phyloP scores from a whole-genome alignment of 2,797 vertebrate species.

The Chaenodraco wilsoni region DNA sequence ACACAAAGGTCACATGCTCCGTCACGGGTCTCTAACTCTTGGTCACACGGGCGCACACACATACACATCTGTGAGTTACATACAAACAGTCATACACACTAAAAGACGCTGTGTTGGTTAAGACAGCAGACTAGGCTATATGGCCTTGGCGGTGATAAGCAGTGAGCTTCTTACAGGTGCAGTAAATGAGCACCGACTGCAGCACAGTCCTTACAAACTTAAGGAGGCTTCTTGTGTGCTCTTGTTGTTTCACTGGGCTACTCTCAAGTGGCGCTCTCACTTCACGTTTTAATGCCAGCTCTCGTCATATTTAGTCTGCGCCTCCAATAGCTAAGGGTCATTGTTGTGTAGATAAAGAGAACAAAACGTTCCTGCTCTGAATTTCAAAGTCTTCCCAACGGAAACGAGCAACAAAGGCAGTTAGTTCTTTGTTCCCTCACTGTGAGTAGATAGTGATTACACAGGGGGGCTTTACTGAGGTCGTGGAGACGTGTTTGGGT shows the following conservation, averaged over 20 bases:
- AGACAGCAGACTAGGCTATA: constrained; percentile 73
- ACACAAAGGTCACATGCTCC: constrained; percentile 44
- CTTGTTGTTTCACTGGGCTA: constrained; percentile 47
- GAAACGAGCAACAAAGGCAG: constrained; percentile 70
- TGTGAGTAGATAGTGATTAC: constrained; percentile 65
- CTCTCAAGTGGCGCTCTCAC: constrained; percentile 40
- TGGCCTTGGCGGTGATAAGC: constrained; percentile 72
- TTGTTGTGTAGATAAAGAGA: constrained; percentile 21
- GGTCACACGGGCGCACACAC: constrained; percentile 39
- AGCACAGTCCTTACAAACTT: constrained; percentile 41
- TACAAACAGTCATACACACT: constrained; percentile 50
- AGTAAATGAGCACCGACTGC: constrained; percentile 50
- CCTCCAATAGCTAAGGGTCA: constrained; percentile 38
- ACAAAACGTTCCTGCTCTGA: constrained; percentile 34
- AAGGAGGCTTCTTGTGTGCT: constrained; percentile 65
- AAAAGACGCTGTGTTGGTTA: constrained; percentile 66
- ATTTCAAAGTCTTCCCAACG: constrained; percentile 38
- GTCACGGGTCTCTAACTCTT: constrained; percentile 25
- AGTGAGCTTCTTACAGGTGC: constrained; percentile 65
- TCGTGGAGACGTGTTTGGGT: constrained; percentile 21
- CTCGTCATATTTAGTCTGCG: constrained; percentile 44
- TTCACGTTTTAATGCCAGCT: constrained; percentile 27
- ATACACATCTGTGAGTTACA: constrained; percentile 33
- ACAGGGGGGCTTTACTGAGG: constrained; percentile 57
- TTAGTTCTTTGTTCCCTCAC: constrained; percentile 51